Percentiles rank a stretch among this genome's conserved stretches.
These are phyloP conservation scores for Slavum lentiscoides DNA, from an alignment of 2,888 invertebrate species.

Conservation along the genomic window DNA sequence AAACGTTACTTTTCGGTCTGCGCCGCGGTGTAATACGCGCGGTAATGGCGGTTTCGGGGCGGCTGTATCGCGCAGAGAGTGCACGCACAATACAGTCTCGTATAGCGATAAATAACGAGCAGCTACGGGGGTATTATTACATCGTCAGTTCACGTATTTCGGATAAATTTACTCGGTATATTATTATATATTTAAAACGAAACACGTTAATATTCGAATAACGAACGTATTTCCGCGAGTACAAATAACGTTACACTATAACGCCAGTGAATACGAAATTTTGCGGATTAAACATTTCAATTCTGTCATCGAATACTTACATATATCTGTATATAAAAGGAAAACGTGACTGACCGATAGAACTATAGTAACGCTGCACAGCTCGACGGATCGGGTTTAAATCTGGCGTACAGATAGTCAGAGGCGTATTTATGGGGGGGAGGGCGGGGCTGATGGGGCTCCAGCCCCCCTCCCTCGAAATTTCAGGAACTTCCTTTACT, in stretches of 20 bases:
- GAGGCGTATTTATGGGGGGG: too few species aligned
- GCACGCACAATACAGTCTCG: neutral
- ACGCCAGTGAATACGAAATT: neutral
- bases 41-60: neutral
- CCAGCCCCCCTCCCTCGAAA: too few species aligned
- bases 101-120: neutral
- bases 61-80: neutral
- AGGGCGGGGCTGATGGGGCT: too few species aligned
- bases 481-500: too few species aligned
- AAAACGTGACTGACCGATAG: too few species aligned
- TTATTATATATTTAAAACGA: neutral
- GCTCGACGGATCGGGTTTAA: too few species aligned
- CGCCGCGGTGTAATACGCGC: neutral
- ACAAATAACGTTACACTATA: neutral
- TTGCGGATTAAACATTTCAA: too few species aligned
- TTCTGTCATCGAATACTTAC: too few species aligned
- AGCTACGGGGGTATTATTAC: too few species aligned
- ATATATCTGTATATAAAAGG: too few species aligned
- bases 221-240: neutral
- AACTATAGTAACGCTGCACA: too few species aligned
- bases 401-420: too few species aligned
- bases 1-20: neutral
- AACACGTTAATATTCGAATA: neutral
- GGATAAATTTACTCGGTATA: neutral
- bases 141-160: conserved; percentile 9